Evolutionary conservation across 1,140 invertebrate species (phyloP).

Genomic region (Samia ricini): DNA sequence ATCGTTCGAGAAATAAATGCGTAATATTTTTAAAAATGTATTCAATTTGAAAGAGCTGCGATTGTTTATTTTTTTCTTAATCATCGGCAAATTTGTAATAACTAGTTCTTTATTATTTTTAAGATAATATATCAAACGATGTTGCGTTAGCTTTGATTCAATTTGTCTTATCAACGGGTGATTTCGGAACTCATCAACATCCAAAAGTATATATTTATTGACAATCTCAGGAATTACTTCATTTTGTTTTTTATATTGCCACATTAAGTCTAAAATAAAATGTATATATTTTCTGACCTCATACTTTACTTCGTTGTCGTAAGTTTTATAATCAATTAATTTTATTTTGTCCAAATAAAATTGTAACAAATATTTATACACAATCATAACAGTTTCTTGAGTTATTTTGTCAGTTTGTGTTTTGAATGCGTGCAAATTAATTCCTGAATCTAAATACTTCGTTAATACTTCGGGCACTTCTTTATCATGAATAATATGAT

Average conservation of each 20-base stretch:
- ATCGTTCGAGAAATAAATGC: conserved; percentile 51
- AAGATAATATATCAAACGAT: conserved; percentile 13
- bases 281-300: conserved; percentile 17
- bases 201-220: background rate
- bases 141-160: conserved; percentile 1
- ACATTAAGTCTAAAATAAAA: conserved; percentile 15
- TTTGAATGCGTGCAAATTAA: conserved; percentile 23
- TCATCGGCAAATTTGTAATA: conserved; percentile 25
- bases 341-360: conserved; percentile 33
- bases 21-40: conserved; percentile 39
- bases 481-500: conserved; percentile 38
- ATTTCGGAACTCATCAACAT: background rate
- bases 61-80: conserved; percentile 9
- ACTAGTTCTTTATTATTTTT: conserved; percentile 40
- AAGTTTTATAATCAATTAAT: conserved; percentile 21
- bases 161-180: background rate
- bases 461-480: conserved; percentile 29
- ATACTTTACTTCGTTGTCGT: conserved; percentile 20
- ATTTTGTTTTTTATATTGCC: conserved; percentile 12
- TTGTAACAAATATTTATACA: conserved; percentile 40
- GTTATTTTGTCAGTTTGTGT: conserved; percentile 26
- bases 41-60: conserved; percentile 11
- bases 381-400: conserved; percentile 25
- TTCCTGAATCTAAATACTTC: conserved; percentile 18
- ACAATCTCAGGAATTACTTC: background rate